A percentile compares a stretch with the other conserved stretches of the same genome.
Conservation (phyloP, 1,140 invertebrate species). For the Atta texana region DNA sequence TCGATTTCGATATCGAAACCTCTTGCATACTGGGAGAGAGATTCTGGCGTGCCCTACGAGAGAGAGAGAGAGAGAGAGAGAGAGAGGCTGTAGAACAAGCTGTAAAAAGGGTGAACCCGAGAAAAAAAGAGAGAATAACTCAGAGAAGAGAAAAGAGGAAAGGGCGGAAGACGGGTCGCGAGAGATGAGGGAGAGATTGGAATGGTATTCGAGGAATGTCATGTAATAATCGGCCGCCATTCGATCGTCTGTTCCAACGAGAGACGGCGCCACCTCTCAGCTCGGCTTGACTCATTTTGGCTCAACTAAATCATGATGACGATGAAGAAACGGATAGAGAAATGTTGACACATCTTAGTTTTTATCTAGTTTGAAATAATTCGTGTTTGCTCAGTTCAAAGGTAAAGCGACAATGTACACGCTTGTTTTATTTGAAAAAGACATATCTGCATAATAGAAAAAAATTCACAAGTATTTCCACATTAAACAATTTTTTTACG, state of each 20-base stretch:
- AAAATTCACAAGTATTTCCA: background rate
- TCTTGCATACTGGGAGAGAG: slow-evolving; percentile 69
- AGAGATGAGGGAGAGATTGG: slow-evolving; percentile 77
- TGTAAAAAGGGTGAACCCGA: slow-evolving; percentile 66
- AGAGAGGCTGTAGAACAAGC: slow-evolving; percentile 52
- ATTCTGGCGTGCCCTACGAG: slow-evolving; percentile 59
- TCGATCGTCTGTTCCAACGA: slow-evolving; percentile 74
- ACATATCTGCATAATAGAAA: background rate
- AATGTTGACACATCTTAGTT: slow-evolving; percentile 52
- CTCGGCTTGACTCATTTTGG: slow-evolving; percentile 42
- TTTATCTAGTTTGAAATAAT: slow-evolving; percentile 49
- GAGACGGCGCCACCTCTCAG: slow-evolving; percentile 83
- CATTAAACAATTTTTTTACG: background rate
- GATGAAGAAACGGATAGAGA: background rate
- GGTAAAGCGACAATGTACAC: background rate
- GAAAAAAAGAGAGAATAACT: slow-evolving; percentile 53
- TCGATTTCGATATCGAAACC: slow-evolving; percentile 71
- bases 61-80: slow-evolving; percentile 61
- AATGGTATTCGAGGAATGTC: slow-evolving; percentile 85
- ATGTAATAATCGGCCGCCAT: slow-evolving; percentile 84
- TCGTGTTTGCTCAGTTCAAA: slow-evolving; percentile 17
- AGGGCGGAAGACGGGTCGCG: slow-evolving; percentile 56
- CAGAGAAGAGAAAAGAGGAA: slow-evolving; percentile 55
- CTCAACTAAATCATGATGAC: background rate
- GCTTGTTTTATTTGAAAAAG: slow-evolving; percentile 16